Percentiles rank a stretch among this genome's conserved stretches.
These are phyloP conservation scores for Pinna nobilis DNA, from an alignment of 1,140 invertebrate species.

Conservation along the genomic window DNA sequence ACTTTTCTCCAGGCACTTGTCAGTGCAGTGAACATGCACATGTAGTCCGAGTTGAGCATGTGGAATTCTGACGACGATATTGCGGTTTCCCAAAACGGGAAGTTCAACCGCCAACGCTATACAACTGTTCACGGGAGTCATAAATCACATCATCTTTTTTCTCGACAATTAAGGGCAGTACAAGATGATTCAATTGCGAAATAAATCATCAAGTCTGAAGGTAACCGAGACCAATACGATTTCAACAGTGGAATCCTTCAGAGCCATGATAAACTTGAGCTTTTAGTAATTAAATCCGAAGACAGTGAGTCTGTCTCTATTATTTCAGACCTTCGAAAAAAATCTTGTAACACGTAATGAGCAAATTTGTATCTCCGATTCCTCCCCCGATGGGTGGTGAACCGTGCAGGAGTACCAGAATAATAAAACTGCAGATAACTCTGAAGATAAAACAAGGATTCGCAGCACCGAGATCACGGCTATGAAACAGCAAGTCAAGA, in stretches of 20 bases:
- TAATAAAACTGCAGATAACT: constrained; percentile 4
- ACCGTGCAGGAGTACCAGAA: constrained; percentile 1
- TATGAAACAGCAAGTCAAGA: not conserved
- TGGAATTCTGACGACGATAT: no score
- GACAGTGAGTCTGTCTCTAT: not conserved
- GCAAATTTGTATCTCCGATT: constrained; percentile 2
- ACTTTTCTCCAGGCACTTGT: no score
- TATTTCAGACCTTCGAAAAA: not conserved
- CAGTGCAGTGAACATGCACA: no score
- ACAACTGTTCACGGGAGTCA: not conserved
- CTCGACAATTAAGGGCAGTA: not conserved
- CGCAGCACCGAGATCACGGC: not conserved
- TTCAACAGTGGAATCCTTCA: not conserved
- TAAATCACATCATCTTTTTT: not conserved
- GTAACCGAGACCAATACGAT: not conserved
- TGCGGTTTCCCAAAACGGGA: no score
- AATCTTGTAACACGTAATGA: not conserved
- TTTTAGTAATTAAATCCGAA: not conserved
- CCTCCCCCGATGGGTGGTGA: not conserved
- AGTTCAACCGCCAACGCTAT: no score
- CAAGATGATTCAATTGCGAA: not conserved
- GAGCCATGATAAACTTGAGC: not conserved
- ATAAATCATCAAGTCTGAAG: constrained; percentile 3
- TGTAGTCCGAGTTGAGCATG: no score
- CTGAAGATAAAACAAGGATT: constrained; percentile 7